Base-by-base conservation (phyloP, 2,113 vertebrate genomes). In the Lichenostomus cassidix region DNA sequence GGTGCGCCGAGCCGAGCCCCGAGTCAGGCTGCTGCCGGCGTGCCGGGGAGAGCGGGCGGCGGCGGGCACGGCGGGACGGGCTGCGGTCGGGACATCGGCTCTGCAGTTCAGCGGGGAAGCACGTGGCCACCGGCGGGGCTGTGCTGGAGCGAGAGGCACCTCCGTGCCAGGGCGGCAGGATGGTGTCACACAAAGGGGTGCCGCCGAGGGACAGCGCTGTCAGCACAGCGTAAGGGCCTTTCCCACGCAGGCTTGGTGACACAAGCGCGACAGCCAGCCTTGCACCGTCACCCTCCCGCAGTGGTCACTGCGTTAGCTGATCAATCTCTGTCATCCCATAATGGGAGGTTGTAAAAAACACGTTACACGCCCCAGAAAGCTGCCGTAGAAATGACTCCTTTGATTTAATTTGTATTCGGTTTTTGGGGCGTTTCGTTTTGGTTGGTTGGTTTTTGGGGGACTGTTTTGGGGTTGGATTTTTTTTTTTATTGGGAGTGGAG, bases 151-250 rank as follows among this genome's bases (percentile, higher is more conserved):
- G 5, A 29, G 14, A 47, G 60, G 28, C 4, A 83, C 5, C 47
- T 8, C 65, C 46, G 79, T 15, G 83, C 47, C 86, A 1, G 29
- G 47, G 44, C 4, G 55, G 53, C 59, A 71, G 70, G 41, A 18
- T 22, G 75, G 31, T 41, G 94, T 15, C 86, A 46, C 53, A 86
- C 90, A 89, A 91, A 86, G 76, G 52, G 67, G 35, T 25, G 47
- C 55, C 9, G 52, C 4, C 10, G 69, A 5, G 41, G 33, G 19
- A 49, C 28, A 2, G 56, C 8, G 50, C 56, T 52, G 60, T 0
- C 82, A 4, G 76, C 62, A 13, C 70, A 27, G 28, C 67, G 17
- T 1, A 0, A 28, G n/a, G 22, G 53, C 47, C 29, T 12, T 12
- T 60, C 64, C 44, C 64, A 7, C 58, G 2, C 31, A 2, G 58